phyloP scores from a whole-genome alignment of 53 echinoderm and acorn worm species.

The Stichopus horrens region DNA sequence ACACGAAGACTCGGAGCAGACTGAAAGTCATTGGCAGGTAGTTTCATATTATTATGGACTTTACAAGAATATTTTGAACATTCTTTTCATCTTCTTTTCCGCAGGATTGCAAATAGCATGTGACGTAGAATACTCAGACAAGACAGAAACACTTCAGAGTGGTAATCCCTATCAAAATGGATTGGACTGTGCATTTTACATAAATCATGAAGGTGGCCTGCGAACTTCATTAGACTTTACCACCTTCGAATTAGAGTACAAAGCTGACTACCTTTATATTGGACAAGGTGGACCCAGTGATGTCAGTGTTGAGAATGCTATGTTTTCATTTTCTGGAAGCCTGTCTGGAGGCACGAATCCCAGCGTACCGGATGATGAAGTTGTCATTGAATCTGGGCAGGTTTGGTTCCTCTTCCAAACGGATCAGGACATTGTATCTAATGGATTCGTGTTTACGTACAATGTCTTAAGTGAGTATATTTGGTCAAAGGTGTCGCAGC shows the following conservation, averaged over 20 bases:
- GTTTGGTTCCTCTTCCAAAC: constrained; percentile 51
- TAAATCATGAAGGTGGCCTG: constrained; percentile 13
- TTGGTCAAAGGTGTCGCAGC: not conserved
- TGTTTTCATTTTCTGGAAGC: constrained; percentile 1
- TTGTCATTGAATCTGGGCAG: constrained; percentile 14
- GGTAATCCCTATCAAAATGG: not conserved
- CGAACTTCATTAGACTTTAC: constrained; percentile 40
- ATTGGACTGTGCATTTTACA: constrained; percentile 38
- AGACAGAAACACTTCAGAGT: not conserved
- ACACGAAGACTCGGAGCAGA: too few relatives aligned
- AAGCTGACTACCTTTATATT: constrained; percentile 27
- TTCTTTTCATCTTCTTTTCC: too few relatives aligned
- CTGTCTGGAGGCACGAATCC: not conserved
- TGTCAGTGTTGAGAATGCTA: constrained; percentile 21
- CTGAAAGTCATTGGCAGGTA: too few relatives aligned
- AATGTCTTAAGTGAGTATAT: constrained; percentile 6
- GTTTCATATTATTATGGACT: too few relatives aligned
- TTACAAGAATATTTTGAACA: too few relatives aligned
- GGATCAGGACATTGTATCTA: constrained; percentile 4
- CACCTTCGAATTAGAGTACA: constrained; percentile 43
- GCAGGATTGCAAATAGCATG: not conserved
- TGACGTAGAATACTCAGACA: not conserved
- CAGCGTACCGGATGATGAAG: not conserved
- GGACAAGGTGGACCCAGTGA: constrained; percentile 33
- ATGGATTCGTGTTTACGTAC: constrained; percentile 36